phyloP scores from a whole-genome alignment of 2,113 vertebrate genomes.

The Furnarius figulus region DNA sequence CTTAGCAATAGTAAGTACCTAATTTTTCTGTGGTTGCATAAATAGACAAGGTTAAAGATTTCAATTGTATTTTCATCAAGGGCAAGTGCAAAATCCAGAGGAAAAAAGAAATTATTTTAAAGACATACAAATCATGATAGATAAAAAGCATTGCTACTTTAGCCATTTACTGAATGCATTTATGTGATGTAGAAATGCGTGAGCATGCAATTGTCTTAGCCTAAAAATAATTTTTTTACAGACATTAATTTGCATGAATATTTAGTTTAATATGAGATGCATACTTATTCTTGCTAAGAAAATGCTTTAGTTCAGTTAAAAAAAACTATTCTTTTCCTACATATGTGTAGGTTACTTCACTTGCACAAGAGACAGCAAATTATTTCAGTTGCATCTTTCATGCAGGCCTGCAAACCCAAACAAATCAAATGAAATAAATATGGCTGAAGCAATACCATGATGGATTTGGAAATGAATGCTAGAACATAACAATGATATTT shows the following conservation, averaged over 20 bases:
- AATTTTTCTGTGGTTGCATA: neutral
- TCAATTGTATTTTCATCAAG: neutral
- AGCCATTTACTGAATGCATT: neutral
- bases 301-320: neutral
- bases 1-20: neutral
- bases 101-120: neutral
- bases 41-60: neutral
- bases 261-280: neutral
- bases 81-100: neutral
- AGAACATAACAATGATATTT: neutral
- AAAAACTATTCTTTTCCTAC: neutral
- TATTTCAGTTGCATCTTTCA: neutral
- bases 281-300: neutral
- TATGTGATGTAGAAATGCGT: neutral
- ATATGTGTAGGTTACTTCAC: neutral
- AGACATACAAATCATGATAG: neutral
- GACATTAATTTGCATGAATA: neutral
- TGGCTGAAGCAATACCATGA: neutral
- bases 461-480: neutral
- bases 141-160: neutral
- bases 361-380: neutral
- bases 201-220: neutral
- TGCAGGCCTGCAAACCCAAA: neutral
- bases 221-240: neutral
- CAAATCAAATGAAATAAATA: neutral